phyloP scores from a whole-genome alignment of 2,888 invertebrate species.

The Melipona beecheii region DNA sequence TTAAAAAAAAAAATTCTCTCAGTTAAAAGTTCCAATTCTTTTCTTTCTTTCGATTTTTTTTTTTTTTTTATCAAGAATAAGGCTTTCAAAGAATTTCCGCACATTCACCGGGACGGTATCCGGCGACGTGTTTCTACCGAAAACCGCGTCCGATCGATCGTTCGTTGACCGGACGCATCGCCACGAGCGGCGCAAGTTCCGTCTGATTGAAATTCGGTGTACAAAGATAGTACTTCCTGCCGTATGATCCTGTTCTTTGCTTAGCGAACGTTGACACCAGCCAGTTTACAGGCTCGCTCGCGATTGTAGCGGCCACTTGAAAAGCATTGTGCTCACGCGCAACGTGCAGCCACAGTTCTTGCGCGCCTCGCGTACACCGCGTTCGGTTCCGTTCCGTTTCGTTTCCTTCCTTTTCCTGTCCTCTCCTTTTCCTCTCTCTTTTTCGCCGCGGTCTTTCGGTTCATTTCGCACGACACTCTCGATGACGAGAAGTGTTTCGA shows the following conservation, averaged over 20 bases:
- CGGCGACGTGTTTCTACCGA: slow-evolving; percentile 19
- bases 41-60: too few species aligned
- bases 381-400: neutral
- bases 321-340: slow-evolving; percentile 40
- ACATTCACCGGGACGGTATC: neutral
- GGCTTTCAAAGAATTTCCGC: neutral
- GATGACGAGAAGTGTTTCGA: slow-evolving; percentile 24
- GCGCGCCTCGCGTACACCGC: neutral
- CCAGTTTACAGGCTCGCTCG: slow-evolving; percentile 12
- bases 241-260: slow-evolving; percentile 63
- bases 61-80: neutral
- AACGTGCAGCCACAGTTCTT: slow-evolving; percentile 6
- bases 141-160: slow-evolving; percentile 16
- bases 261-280: slow-evolving; percentile 71
- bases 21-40: neutral
- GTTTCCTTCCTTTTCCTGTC: neutral
- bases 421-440: neutral
- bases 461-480: slow-evolving; percentile 17
- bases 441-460: neutral
- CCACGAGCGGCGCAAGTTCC: slow-evolving; percentile 44
- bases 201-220: slow-evolving; percentile 74
- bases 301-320: slow-evolving; percentile 47
- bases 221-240: slow-evolving; percentile 68
- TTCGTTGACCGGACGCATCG: slow-evolving; percentile 36
- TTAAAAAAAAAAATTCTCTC: neutral